phyloP scores from a whole-genome alignment of 1,140 invertebrate species.

The Manduca sexta region DNA sequence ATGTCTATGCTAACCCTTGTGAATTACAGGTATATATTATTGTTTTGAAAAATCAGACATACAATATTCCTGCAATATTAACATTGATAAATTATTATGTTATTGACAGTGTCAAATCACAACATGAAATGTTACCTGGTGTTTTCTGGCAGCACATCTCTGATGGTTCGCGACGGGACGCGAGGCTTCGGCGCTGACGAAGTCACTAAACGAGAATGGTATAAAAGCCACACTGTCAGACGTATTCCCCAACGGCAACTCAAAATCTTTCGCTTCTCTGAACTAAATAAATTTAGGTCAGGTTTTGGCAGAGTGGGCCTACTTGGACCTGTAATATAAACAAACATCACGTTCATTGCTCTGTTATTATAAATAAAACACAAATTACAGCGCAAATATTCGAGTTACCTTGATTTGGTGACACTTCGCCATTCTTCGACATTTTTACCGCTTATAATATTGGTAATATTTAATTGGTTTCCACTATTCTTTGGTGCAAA shows the following conservation, averaged over 20 bases:
- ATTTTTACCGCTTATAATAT: conserved; percentile 44
- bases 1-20: no score
- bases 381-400: conserved; percentile 14
- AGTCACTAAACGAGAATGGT: conserved; percentile 49
- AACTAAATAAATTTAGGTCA: conserved; percentile 56
- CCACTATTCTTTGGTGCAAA: conserved; percentile 35
- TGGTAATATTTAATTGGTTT: conserved; percentile 17
- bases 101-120: no score
- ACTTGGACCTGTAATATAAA: conserved; percentile 44
- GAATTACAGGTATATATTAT: no score
- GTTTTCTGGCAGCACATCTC: conserved; percentile 64
- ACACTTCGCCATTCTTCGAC: conserved; percentile 70
- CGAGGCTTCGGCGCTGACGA: conserved; percentile 35
- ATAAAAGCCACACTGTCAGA: conserved; percentile 61
- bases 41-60: no score
- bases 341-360: background rate
- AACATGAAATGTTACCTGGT: conserved; percentile 37
- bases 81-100: no score
- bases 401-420: conserved; percentile 65
- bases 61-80: no score
- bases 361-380: background rate
- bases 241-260: conserved; percentile 51
- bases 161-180: conserved; percentile 52
- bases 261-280: conserved; percentile 63
- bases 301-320: conserved; percentile 55